phyloP scores from a whole-genome alignment of 2,797 vertebrate genomes.

The Channallabes apus region DNA sequence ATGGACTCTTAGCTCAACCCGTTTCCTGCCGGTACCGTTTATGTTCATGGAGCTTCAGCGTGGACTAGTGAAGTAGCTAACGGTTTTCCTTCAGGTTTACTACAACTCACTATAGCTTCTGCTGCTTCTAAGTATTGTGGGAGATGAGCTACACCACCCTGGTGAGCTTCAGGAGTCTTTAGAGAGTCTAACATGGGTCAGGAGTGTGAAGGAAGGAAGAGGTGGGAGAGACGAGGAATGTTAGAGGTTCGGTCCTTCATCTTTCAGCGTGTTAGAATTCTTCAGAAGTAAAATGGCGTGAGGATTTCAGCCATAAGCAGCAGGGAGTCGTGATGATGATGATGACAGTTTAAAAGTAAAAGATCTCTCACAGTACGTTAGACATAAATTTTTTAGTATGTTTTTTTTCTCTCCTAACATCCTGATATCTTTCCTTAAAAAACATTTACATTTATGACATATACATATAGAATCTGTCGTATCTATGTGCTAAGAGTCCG shows the following conservation, averaged over 20 bases:
- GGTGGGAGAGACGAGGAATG: slow-evolving; percentile 44
- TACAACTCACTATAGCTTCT: background rate
- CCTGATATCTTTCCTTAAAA: slow-evolving; percentile 58
- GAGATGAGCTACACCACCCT: slow-evolving; percentile 37
- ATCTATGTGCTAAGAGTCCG: slow-evolving; percentile 61
- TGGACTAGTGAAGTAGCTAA: slow-evolving; percentile 1
- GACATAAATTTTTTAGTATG: slow-evolving; percentile 53
- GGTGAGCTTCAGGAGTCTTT: slow-evolving; percentile 42
- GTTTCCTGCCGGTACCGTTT: background rate
- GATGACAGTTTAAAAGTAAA: slow-evolving; percentile 34
- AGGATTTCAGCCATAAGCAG: background rate
- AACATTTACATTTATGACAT: slow-evolving; percentile 67
- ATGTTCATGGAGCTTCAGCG: background rate
- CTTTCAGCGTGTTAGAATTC: background rate
- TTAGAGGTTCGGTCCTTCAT: slow-evolving; percentile 40
- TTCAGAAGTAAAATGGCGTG: slow-evolving; percentile 13
- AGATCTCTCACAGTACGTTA: slow-evolving; percentile 64
- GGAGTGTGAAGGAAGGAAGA: slow-evolving; percentile 45
- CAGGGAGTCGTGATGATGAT: background rate
- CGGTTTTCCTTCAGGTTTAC: slow-evolving; percentile 30
- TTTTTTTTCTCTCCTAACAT: slow-evolving; percentile 59
- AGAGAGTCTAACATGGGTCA: slow-evolving; percentile 33
- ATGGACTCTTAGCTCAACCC: background rate
- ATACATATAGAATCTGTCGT: slow-evolving; percentile 65
- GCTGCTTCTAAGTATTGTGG: slow-evolving; percentile 42